These are phyloP conservation scores for Semotilus atromaculatus DNA, from an alignment of 2,797 vertebrate genomes.

Conservation along the genomic window DNA sequence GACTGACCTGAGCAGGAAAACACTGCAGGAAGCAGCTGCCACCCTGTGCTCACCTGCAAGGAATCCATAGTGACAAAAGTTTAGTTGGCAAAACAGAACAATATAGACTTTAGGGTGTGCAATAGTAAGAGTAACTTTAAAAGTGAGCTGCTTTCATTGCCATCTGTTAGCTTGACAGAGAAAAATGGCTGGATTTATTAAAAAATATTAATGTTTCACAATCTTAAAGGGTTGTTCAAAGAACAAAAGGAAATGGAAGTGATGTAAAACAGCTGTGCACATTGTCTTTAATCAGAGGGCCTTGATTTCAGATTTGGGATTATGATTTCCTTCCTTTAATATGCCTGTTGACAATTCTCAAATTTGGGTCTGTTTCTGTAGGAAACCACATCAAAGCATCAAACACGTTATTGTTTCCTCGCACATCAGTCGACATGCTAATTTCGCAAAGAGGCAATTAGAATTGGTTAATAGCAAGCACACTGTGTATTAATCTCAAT, in stretches of 20 bases:
- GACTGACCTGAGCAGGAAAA: constrained; percentile 69
- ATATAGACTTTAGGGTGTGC: constrained; percentile 7
- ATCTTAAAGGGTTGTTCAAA: constrained; percentile 52
- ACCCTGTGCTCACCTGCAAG: constrained; percentile 39
- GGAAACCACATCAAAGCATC: constrained; percentile 49
- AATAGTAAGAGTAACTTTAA: constrained; percentile 61
- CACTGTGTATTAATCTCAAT: constrained; percentile 76
- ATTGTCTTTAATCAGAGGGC: constrained; percentile 68
- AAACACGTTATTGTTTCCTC: constrained; percentile 52
- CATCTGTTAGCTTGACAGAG: constrained; percentile 57
- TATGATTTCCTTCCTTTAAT: constrained; percentile 56
- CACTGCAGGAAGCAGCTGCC: constrained; percentile 57
- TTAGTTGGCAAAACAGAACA: constrained; percentile 38
- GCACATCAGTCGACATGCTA: constrained; percentile 54
- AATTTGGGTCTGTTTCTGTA: constrained; percentile 55
- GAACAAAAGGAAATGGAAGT: constrained; percentile 57
- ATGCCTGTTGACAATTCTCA: constrained; percentile 58
- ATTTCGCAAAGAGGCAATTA: constrained; percentile 62
- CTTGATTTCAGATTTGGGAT: constrained; percentile 47
- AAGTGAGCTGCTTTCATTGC: constrained; percentile 49
- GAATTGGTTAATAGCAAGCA: constrained; percentile 69
- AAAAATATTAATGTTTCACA: constrained; percentile 56
- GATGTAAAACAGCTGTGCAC: constrained; percentile 49
- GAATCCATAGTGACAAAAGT: constrained; percentile 29
- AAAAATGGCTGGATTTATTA: constrained; percentile 63